Conservation (phyloP, 2,888 invertebrate genomes). For the Polydrusus tereticollis region DNA sequence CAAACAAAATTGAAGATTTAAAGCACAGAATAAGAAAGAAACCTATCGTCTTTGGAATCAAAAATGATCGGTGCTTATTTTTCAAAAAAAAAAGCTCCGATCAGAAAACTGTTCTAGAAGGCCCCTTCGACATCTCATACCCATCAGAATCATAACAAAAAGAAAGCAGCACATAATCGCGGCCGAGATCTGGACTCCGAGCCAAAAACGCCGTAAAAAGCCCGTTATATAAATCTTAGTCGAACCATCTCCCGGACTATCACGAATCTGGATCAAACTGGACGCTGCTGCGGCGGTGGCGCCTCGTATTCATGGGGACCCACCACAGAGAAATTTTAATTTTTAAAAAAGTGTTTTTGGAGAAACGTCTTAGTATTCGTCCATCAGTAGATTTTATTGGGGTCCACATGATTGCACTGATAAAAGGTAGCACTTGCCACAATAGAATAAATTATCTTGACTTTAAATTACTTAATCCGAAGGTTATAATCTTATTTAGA, state of each 20-base stretch:
- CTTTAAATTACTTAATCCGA: too few species aligned
- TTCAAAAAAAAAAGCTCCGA: background rate
- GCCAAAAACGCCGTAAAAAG: conserved; percentile 57
- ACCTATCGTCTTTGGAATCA: too few species aligned
- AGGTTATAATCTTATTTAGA: too few species aligned
- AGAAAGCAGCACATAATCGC: conserved; percentile 12
- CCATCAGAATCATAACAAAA: conserved; percentile 13
- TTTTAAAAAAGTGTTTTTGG: too few species aligned
- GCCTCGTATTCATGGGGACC: background rate
- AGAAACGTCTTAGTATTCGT: too few species aligned
- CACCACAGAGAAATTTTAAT: background rate
- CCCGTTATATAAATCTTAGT: conserved; percentile 61
- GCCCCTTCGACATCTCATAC: background rate
- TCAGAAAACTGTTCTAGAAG: background rate
- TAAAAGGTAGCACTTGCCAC: too few species aligned
- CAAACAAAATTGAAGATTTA: too few species aligned
- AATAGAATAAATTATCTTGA: too few species aligned
- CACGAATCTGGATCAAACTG: conserved; percentile 60
- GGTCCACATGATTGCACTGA: too few species aligned
- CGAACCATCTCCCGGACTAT: conserved; percentile 62
- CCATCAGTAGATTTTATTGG: too few species aligned
- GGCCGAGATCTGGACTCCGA: conserved; percentile 48
- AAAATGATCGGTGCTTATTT: background rate
- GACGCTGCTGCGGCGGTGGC: conserved; percentile 2
- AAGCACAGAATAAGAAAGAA: too few species aligned